Conservation (phyloP, 2,797 vertebrate genomes). For the Anisognathus igniventris region DNA sequence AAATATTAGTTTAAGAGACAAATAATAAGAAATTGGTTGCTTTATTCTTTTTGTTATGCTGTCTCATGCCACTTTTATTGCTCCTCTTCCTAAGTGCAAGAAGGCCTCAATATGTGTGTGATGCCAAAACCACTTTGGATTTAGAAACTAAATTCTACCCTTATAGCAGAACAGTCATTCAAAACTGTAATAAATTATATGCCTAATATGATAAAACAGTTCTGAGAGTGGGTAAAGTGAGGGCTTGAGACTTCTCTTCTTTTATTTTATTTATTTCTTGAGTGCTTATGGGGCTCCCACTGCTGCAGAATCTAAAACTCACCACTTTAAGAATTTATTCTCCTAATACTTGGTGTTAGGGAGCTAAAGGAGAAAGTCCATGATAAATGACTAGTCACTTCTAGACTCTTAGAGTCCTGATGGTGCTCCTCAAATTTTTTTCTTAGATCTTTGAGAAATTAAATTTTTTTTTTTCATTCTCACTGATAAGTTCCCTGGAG, state of each 20-base stretch:
- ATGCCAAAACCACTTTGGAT: neutral
- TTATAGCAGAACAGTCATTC: neutral
- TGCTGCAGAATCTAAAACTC: neutral
- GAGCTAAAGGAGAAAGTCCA: neutral
- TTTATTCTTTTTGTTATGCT: neutral
- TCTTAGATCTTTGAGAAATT: neutral
- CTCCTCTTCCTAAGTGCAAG: neutral
- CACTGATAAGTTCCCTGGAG: neutral
- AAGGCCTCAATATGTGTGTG: neutral
- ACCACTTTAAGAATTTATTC: neutral
- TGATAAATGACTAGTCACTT: neutral
- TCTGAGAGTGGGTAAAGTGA: neutral
- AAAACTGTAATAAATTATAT: neutral
- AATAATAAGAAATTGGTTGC: neutral
- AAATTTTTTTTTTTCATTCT: neutral
- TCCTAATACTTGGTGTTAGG: neutral
- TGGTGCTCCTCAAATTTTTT: neutral
- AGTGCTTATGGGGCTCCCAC: neutral
- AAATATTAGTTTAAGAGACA: neutral
- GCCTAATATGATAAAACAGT: neutral
- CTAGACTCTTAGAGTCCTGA: neutral
- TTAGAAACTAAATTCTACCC: neutral
- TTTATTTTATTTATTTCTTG: neutral
- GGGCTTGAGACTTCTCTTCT: neutral
- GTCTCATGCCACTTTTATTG: neutral